Evolutionary conservation across 2,888 invertebrate species (phyloP).

Genomic region (Polyommatus icarus): DNA sequence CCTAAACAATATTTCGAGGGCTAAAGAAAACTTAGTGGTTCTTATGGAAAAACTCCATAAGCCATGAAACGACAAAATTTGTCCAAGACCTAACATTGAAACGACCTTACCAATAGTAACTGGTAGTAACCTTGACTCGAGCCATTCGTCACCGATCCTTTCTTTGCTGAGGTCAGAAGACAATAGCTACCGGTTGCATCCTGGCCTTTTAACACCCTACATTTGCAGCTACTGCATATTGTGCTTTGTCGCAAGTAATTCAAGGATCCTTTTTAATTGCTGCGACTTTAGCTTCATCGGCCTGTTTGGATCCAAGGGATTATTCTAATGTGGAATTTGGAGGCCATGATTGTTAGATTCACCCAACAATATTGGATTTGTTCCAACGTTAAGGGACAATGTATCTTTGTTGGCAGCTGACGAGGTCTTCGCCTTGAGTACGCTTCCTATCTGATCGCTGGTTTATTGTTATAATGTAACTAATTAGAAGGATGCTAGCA

Average conservation of each 20-base stretch:
- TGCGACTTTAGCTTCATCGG: constrained; percentile 43
- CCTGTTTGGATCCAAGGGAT: constrained; percentile 44
- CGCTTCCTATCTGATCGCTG: constrained; percentile 53
- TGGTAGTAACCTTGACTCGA: constrained; percentile 68
- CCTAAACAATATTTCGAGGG: too few relatives aligned
- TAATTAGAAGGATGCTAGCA: constrained; percentile 43
- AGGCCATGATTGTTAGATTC: constrained; percentile 66
- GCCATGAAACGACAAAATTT: constrained; percentile 23
- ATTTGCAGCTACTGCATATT: constrained; percentile 37
- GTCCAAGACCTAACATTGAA: constrained; percentile 30
- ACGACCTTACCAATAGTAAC: constrained; percentile 45
- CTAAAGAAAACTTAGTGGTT: constrained; percentile 28
- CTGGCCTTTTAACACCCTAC: constrained; percentile 56
- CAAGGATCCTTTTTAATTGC: constrained; percentile 40
- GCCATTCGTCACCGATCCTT: constrained; percentile 67
- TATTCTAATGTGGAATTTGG: constrained; percentile 78
- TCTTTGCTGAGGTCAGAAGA: constrained; percentile 69
- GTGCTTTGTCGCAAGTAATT: constrained; percentile 33
- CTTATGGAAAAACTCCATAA: not conserved
- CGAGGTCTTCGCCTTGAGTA: constrained; percentile 58
- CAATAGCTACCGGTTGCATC: constrained; percentile 68
- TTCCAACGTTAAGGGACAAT: constrained; percentile 73
- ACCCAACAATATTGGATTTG: constrained; percentile 75
- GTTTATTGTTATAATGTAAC: constrained; percentile 47
- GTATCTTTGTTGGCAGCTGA: constrained; percentile 69